A percentile compares a stretch with the other conserved stretches of the same genome.
Evolutionary conservation across 1,140 invertebrate genomes (phyloP).

Genomic region (Drosophila gunungcola): DNA sequence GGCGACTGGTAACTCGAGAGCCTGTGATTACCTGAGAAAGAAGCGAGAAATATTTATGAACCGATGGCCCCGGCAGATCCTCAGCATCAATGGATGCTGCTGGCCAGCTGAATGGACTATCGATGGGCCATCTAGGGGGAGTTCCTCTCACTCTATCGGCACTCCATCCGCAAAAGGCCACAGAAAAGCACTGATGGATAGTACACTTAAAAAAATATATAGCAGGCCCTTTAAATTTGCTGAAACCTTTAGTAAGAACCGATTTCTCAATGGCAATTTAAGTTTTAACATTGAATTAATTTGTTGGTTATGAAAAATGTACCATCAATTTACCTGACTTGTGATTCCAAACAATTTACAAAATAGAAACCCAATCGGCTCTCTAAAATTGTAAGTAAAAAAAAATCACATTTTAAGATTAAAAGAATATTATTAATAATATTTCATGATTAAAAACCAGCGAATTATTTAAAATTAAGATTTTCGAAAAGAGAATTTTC

Average conservation of each 20-base stretch:
- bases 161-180: slow-evolving; percentile 37
- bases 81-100: slow-evolving; percentile 66
- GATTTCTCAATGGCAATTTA: too few relatives aligned
- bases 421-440: too few relatives aligned
- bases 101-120: slow-evolving; percentile 41
- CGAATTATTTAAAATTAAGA: too few relatives aligned
- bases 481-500: neutral
- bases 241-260: neutral
- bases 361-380: too few relatives aligned
- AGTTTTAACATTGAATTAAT: too few relatives aligned
- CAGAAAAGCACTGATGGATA: slow-evolving; percentile 17
- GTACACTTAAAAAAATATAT: slow-evolving; percentile 13
- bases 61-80: slow-evolving; percentile 59
- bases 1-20: slow-evolving; percentile 72
- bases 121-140: slow-evolving; percentile 52
- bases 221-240: neutral
- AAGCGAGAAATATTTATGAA: slow-evolving; percentile 79
- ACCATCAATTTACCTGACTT: too few relatives aligned
- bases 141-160: slow-evolving; percentile 25
- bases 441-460: too few relatives aligned
- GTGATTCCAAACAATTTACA: too few relatives aligned
- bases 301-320: too few relatives aligned
- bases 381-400: too few relatives aligned
- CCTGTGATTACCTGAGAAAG: slow-evolving; percentile 74
- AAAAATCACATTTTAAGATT: too few relatives aligned